phyloP scores from a whole-genome alignment of 2,797 vertebrate genomes.

The Odontamblyopus rebecca region DNA sequence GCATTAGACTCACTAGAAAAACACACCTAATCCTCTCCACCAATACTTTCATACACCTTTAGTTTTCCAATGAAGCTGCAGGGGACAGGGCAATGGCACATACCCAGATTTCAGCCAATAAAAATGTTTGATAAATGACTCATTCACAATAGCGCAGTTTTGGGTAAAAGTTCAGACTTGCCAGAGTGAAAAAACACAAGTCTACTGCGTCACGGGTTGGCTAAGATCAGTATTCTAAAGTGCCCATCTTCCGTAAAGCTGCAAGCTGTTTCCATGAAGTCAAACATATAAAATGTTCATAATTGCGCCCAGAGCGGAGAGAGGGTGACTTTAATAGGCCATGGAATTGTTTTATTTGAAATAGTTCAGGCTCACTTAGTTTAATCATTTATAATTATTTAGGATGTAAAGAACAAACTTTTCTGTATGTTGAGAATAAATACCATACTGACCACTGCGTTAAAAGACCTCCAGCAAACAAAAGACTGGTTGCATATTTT shows the following conservation, averaged over 20 bases:
- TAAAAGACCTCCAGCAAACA: neutral
- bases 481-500: neutral
- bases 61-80: constrained; percentile 32
- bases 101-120: constrained; percentile 23
- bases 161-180: constrained; percentile 38
- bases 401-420: neutral
- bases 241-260: constrained; percentile 18
- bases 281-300: constrained; percentile 16
- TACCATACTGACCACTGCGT: neutral
- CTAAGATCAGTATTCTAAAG: constrained; percentile 30
- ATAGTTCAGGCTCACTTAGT: neutral
- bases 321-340: constrained; percentile 10
- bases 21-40: constrained; percentile 14
- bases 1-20: constrained; percentile 14
- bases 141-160: constrained; percentile 21
- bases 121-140: constrained; percentile 41
- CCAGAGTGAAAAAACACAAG: constrained; percentile 10
- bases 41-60: constrained; percentile 5
- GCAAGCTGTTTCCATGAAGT: constrained; percentile 19
- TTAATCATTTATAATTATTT: neutral
- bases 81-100: constrained; percentile 21
- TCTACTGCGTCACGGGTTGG: constrained; percentile 34
- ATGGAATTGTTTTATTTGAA: constrained; percentile 8
- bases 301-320: constrained; percentile 1
- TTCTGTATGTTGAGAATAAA: neutral